Percentiles rank a stretch among this genome's conserved stretches.
Evolutionary conservation across 2,888 invertebrate species (phyloP).

Genomic region (Leucania comma): DNA sequence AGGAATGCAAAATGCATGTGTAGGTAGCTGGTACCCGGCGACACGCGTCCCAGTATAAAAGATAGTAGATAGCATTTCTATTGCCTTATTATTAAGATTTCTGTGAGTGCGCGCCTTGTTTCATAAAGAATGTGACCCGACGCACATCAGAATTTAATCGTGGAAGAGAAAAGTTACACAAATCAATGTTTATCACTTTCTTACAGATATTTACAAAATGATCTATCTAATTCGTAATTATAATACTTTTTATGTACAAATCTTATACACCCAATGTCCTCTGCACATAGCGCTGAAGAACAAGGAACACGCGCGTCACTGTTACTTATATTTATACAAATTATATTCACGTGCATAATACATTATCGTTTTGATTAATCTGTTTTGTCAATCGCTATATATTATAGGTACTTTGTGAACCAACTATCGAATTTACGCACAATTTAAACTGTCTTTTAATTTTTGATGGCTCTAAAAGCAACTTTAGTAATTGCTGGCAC

Average conservation of each 20-base stretch:
- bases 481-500: not conserved
- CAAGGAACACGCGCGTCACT: slow-evolving; percentile 2
- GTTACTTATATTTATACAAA: slow-evolving; percentile 27
- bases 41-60: too few species aligned
- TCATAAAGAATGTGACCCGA: slow-evolving; percentile 15
- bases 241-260: slow-evolving; percentile 49
- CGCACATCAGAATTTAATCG: slow-evolving; percentile 21
- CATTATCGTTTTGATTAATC: not conserved
- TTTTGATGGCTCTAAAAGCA: not conserved
- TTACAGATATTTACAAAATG: slow-evolving; percentile 60
- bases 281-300: slow-evolving; percentile 3
- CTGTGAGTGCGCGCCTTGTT: not conserved
- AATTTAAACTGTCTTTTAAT: not conserved
- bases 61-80: too few species aligned
- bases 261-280: slow-evolving; percentile 18
- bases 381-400: slow-evolving; percentile 1
- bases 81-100: too few species aligned
- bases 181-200: slow-evolving; percentile 48
- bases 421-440: slow-evolving; percentile 11
- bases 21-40: too few species aligned
- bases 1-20: too few species aligned
- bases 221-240: slow-evolving; percentile 53
- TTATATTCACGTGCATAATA: slow-evolving; percentile 9
- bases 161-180: slow-evolving; percentile 41
- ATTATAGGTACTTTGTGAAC: slow-evolving; percentile 26